Evolutionary conservation across 2,797 vertebrate species (phyloP).

Genomic region (Synaphobranchus kaupii): DNA sequence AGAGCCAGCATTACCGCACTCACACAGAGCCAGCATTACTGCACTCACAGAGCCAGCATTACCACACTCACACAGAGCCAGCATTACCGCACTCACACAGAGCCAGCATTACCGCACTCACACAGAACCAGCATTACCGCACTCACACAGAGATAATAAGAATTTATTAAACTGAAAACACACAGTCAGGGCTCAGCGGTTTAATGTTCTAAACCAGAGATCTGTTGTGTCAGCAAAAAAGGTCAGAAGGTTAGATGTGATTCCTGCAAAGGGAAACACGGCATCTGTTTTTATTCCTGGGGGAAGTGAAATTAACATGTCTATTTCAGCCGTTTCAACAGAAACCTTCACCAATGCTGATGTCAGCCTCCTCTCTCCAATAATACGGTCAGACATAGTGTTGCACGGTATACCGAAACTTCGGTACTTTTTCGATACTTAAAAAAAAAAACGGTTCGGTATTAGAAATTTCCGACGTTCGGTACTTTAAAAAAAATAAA

Average conservation of each 20-base stretch:
- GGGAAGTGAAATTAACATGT: conserved; percentile 10
- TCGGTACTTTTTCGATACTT: too few relatives aligned
- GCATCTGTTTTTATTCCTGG: not conserved
- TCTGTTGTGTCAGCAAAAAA: not conserved
- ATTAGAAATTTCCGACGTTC: too few relatives aligned
- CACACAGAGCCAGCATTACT: not conserved
- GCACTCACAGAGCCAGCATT: too few relatives aligned
- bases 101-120: too few relatives aligned
- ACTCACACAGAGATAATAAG: not conserved
- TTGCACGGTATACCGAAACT: too few relatives aligned
- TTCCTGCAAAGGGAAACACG: not conserved
- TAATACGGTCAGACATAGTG: not conserved
- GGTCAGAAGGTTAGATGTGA: not conserved
- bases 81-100: too few relatives aligned
- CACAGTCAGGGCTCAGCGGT: not conserved
- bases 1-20: not conserved
- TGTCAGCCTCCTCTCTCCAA: conserved; percentile 12
- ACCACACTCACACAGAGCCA: too few relatives aligned
- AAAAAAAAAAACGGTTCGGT: too few relatives aligned
- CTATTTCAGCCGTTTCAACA: not conserved
- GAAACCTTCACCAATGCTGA: not conserved
- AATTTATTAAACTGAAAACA: not conserved
- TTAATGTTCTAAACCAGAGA: not conserved
- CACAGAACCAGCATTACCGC: too few relatives aligned
- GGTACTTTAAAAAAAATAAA: too few relatives aligned